Conservation (phyloP, 2,888 invertebrate species). For the Vannuccia rotundouncinata region DNA sequence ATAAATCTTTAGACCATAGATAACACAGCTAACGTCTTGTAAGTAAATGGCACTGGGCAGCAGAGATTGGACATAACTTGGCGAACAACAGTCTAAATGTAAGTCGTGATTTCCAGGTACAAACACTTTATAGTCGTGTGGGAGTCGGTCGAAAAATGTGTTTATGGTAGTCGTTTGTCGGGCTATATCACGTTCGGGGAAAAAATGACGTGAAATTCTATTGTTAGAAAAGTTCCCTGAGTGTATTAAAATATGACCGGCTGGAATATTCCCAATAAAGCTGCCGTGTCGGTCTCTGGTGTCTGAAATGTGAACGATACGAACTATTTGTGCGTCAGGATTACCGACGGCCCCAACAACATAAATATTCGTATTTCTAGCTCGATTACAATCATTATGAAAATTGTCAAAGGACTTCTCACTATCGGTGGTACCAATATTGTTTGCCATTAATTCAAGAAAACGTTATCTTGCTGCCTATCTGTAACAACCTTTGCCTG, state of each 20-base stretch:
- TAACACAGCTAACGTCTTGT: constrained; percentile 44
- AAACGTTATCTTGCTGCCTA: no score
- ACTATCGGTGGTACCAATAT: not conserved
- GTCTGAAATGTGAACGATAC: constrained; percentile 51
- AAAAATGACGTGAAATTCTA: constrained; percentile 40
- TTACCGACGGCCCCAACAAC: constrained; percentile 34
- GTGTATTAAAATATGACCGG: constrained; percentile 50
- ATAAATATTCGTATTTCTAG: constrained; percentile 27
- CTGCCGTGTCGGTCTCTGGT: constrained; percentile 46
- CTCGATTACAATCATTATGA: not conserved
- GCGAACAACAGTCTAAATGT: constrained; percentile 42
- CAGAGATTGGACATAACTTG: constrained; percentile 43
- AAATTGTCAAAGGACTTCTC: not conserved
- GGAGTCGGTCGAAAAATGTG: constrained; percentile 45
- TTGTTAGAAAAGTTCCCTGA: constrained; percentile 47
- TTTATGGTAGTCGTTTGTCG: constrained; percentile 37
- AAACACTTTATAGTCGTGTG: constrained; percentile 48
- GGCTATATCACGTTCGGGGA: constrained; percentile 38
- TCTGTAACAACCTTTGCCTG: no score
- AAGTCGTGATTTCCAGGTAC: constrained; percentile 51
- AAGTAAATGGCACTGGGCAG: constrained; percentile 47
- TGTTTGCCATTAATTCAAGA: not conserved
- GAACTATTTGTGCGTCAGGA: constrained; percentile 37
- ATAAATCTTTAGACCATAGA: constrained; percentile 49
- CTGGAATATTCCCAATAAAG: constrained; percentile 43